Evolutionary conservation across 2,888 invertebrate genomes (phyloP), one percentile per base, ranked within the genome.

Genomic region (Scaptomyza flava): DNA sequence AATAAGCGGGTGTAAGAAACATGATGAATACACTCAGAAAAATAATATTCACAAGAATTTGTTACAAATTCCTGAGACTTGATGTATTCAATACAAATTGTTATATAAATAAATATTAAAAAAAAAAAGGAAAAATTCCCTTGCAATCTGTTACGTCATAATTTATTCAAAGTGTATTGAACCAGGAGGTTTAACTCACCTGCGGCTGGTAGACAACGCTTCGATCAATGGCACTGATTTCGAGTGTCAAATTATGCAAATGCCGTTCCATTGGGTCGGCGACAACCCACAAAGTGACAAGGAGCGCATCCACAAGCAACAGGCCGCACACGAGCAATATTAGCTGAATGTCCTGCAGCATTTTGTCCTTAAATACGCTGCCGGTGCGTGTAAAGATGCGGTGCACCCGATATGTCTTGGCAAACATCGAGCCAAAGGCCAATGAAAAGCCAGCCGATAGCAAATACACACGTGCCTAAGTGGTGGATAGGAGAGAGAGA

Each of bases 401-500:
- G 92, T 98, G 97, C 12, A 98, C 97, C 54, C 98, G 93, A 92
- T 98, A 98, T 0, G 98, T 98, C 93, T 98, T 98, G 3, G 97
- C 97, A 91, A 98, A 98, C 96, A 98, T 98, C 20, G 98, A 97
- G 36, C 98, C 98, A 89, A 98, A 98, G 1, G 98, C 96, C 79
- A 98, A 91, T 0, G 98, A 97, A 91, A 98, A 98, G 31, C 98
- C 98, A 48, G 97, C 96, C 2, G 97, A 97, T 52, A 98, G 93
- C 54, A 98, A 93, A 93, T 97, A 98, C 17, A 97, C 97, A 87
- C 97, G 94, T 50, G 96, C 95, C 98, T 98, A 72, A 20, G 1
- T 17, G 1, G 17, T 17, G 17, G 9, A 14, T 7, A 20, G 31
- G 8, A 30, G 11, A 17, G 27, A 46, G 6, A 7, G 23, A 34